Percentiles rank a stretch among this genome's conserved stretches.
These are phyloP conservation scores for Mormyrus hasselquistii DNA, from an alignment of 2,797 vertebrate genomes.

Conservation along the genomic window DNA sequence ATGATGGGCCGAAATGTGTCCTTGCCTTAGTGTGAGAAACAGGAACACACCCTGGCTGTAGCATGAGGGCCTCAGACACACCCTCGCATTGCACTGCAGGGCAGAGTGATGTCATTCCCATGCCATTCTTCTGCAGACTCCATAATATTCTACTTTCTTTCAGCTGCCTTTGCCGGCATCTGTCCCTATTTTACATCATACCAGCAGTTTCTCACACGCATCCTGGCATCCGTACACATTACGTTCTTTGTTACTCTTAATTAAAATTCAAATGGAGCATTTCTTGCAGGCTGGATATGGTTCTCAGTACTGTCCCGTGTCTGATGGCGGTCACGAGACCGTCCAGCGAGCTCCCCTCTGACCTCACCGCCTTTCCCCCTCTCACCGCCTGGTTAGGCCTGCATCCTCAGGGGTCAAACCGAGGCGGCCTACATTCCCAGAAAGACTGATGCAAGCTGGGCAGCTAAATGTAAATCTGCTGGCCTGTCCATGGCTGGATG, in stretches of 20 bases:
- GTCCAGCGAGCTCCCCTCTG: not conserved
- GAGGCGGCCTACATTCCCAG: not conserved
- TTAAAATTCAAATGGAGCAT: conserved; percentile 10
- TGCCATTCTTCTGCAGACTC: not conserved
- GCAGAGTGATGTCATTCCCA: not conserved
- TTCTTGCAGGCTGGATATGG: not conserved
- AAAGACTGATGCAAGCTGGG: not conserved
- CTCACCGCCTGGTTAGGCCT: not conserved
- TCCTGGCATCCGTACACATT: not conserved
- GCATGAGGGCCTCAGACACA: not conserved
- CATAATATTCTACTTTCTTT: not conserved
- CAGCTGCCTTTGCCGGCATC: not conserved
- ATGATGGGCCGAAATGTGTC: not conserved
- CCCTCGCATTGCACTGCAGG: not conserved
- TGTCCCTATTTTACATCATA: not conserved
- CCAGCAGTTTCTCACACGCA: not conserved
- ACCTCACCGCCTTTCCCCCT: not conserved
- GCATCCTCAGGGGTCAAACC: not conserved
- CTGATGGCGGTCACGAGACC: not conserved
- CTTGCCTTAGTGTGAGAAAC: not conserved
- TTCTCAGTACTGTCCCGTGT: not conserved
- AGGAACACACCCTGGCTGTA: not conserved
- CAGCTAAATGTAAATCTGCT: not conserved
- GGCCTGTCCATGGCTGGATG: not conserved
- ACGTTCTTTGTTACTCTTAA: not conserved